Conservation (phyloP, 2,113 vertebrate species). For the Lipophrys pholis region DNA sequence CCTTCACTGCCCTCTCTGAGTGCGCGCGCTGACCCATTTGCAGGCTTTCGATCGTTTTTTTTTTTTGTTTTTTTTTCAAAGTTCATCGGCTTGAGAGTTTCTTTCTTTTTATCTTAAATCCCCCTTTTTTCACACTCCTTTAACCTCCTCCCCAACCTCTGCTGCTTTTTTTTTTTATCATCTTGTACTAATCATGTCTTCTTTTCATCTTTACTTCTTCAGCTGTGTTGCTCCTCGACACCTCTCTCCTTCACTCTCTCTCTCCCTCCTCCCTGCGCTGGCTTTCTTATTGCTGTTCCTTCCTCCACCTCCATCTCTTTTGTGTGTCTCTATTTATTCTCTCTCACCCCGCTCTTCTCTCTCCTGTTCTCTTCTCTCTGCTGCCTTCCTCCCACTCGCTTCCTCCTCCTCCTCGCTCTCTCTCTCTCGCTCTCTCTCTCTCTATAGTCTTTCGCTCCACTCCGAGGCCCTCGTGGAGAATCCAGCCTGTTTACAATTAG, state of each 20-base stretch:
- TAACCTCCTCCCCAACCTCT: conserved; percentile 27
- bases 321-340: conserved; percentile 80
- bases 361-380: conserved; percentile 59
- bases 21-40: conserved; percentile 25
- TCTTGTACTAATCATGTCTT: conserved; percentile 60
- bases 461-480: conserved; percentile 64
- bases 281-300: conserved; percentile 70
- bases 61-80: conserved; percentile 25
- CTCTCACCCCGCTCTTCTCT: conserved; percentile 62
- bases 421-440: conserved; percentile 14
- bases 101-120: neutral
- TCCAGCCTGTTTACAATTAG: conserved; percentile 80
- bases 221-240: conserved; percentile 46
- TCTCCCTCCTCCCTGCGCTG: conserved; percentile 36
- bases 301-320: conserved; percentile 79
- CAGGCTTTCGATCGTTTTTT: conserved; percentile 18
- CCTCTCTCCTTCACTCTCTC: conserved; percentile 42
- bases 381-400: conserved; percentile 70
- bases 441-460: conserved; percentile 33
- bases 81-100: conserved; percentile 8
- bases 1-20: conserved; percentile 8
- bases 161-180: conserved; percentile 29
- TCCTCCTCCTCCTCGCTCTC: conserved; percentile 51
- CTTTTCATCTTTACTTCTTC: conserved; percentile 60
- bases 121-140: conserved; percentile 14